A percentile compares a stretch with the other conserved stretches of the same genome.
These are phyloP conservation scores for Chiloscyllium punctatum DNA, from an alignment of 2,797 vertebrate species.

Conservation along the genomic window DNA sequence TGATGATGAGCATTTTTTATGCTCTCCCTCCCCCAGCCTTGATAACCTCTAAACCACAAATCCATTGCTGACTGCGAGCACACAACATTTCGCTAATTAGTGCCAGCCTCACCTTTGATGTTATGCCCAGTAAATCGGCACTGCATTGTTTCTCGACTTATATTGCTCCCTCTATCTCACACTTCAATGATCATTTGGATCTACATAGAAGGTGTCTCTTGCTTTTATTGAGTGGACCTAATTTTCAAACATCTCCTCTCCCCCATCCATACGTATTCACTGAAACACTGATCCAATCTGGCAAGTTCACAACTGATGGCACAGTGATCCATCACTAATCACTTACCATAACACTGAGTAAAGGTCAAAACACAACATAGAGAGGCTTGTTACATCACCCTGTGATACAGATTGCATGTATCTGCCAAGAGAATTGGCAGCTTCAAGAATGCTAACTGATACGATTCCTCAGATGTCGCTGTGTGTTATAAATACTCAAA, in stretches of 20 bases:
- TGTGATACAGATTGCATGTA: background rate
- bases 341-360: background rate
- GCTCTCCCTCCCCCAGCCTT: background rate
- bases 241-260: background rate
- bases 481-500: background rate
- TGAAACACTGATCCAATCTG: conserved; percentile 21
- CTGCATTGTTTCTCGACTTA: background rate
- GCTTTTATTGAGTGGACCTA: background rate
- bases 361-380: background rate
- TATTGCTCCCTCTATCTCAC: background rate
- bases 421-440: conserved; percentile 23
- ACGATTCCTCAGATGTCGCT: background rate
- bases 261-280: background rate
- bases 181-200: background rate
- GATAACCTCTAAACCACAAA: background rate
- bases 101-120: background rate
- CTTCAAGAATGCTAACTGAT: background rate
- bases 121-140: background rate
- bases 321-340: background rate
- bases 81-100: background rate
- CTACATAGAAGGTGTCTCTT: background rate
- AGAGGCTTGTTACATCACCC: background rate
- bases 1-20: background rate
- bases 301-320: background rate
- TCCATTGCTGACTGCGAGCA: background rate